Evolutionary conservation across 2,888 invertebrate genomes (phyloP).

Genomic region (Phengaris arion): DNA sequence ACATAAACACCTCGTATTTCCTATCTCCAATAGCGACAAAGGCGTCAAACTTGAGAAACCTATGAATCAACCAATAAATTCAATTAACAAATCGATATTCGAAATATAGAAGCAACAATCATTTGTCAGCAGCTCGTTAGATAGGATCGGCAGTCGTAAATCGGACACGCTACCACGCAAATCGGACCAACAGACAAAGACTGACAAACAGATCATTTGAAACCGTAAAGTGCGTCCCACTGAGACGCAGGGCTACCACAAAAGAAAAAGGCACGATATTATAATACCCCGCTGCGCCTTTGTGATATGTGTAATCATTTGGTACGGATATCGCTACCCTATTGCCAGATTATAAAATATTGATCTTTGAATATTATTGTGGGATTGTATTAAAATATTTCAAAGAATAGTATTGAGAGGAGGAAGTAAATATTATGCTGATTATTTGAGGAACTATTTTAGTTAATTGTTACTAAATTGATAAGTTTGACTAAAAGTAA

Average conservation of each 20-base stretch:
- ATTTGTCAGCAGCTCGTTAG: constrained; percentile 61
- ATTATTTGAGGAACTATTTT: not conserved
- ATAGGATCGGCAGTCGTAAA: constrained; percentile 51
- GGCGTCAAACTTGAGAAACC: not conserved
- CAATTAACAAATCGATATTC: constrained; percentile 12
- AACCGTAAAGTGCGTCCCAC: constrained; percentile 78
- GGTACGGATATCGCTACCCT: constrained; percentile 74
- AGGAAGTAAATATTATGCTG: not conserved
- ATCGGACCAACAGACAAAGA: constrained; percentile 64
- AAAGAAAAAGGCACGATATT: constrained; percentile 76
- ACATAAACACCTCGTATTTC: too few species aligned
- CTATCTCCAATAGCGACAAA: not conserved
- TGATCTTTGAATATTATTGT: constrained; percentile 38
- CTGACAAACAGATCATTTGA: constrained; percentile 79
- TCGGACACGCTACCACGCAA: constrained; percentile 66
- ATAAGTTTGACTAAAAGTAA: not conserved
- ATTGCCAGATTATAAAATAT: constrained; percentile 78
- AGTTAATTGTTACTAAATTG: not conserved
- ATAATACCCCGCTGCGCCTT: constrained; percentile 76
- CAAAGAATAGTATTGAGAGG: not conserved
- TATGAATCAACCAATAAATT: constrained; percentile 4
- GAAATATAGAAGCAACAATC: constrained; percentile 32
- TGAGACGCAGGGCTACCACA: constrained; percentile 71
- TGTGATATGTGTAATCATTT: constrained; percentile 76
- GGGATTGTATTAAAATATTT: not conserved